Percentiles rank a stretch among this genome's conserved stretches.
Evolutionary conservation across 2,113 vertebrate genomes (phyloP).

Genomic region (Austrofundulus limnaeus): DNA sequence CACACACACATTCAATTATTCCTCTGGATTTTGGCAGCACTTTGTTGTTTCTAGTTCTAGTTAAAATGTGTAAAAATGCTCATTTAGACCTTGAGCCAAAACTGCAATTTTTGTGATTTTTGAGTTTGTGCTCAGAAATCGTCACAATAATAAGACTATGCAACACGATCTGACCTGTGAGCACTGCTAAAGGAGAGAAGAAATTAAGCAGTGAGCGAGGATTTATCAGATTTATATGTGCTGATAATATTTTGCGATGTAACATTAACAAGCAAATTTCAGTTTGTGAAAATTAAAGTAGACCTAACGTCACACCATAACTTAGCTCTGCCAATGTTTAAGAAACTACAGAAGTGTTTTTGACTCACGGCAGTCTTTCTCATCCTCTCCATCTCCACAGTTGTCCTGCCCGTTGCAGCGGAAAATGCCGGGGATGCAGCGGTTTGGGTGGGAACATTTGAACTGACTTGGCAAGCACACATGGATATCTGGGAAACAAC

Average conservation of each 20-base stretch:
- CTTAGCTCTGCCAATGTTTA: background rate
- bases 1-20: slow-evolving; percentile 21
- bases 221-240: slow-evolving; percentile 22
- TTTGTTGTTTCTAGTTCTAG: background rate
- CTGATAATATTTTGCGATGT: slow-evolving; percentile 23
- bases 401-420: slow-evolving; percentile 98
- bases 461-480: slow-evolving; percentile 97
- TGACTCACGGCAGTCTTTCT: slow-evolving; percentile 95
- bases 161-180: slow-evolving; percentile 30
- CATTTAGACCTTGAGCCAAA: slow-evolving; percentile 41
- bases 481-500: slow-evolving; percentile 85
- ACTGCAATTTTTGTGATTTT: slow-evolving; percentile 15
- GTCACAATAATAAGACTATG: slow-evolving; percentile 45
- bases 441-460: slow-evolving; percentile 92
- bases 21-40: no score
- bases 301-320: background rate
- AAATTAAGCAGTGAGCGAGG: slow-evolving; percentile 24
- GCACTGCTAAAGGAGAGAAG: slow-evolving; percentile 40
- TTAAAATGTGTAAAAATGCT: slow-evolving; percentile 37
- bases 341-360: background rate
- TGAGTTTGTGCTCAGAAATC: slow-evolving; percentile 36
- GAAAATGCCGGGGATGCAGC: slow-evolving; percentile 97
- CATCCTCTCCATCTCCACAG: slow-evolving; percentile 94
- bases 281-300: no score
- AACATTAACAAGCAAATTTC: background rate